A percentile compares a stretch with the other conserved stretches of the same genome.
Evolutionary conservation across 2,888 invertebrate species (phyloP).

Genomic region (Vandiemenella viatica): DNA sequence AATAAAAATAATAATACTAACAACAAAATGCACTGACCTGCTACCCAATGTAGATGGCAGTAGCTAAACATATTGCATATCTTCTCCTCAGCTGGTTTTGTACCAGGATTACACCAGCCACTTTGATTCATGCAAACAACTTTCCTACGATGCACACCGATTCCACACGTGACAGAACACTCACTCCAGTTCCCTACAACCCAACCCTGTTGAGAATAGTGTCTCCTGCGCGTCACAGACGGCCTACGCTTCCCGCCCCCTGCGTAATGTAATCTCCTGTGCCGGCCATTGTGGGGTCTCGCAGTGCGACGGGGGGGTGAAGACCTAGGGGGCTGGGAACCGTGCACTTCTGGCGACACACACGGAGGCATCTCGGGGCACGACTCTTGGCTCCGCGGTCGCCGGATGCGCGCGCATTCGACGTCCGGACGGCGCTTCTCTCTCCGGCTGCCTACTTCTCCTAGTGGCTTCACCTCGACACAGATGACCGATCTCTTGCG

Average conservation of each 20-base stretch:
- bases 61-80: background rate
- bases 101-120: background rate
- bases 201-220: background rate
- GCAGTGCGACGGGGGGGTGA: background rate
- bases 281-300: background rate
- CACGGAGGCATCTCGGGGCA: conserved; percentile 41
- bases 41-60: background rate
- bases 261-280: background rate
- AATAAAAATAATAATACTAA: background rate
- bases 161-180: background rate
- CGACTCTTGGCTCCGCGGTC: conserved; percentile 50
- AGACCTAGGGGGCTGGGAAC: no score
- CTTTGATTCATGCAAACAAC: background rate
- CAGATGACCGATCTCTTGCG: conserved; percentile 56
- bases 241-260: no score
- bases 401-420: conserved; percentile 47
- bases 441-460: conserved; percentile 36
- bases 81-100: background rate
- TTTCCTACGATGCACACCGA: background rate
- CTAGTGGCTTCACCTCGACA: conserved; percentile 27
- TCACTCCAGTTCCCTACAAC: background rate
- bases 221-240: background rate
- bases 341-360: conserved; percentile 14
- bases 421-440: conserved; percentile 62
- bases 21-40: background rate